Conservation (phyloP, 92 coral and sea anemone genomes). For the Umimayanthus chanpuru region DNA sequence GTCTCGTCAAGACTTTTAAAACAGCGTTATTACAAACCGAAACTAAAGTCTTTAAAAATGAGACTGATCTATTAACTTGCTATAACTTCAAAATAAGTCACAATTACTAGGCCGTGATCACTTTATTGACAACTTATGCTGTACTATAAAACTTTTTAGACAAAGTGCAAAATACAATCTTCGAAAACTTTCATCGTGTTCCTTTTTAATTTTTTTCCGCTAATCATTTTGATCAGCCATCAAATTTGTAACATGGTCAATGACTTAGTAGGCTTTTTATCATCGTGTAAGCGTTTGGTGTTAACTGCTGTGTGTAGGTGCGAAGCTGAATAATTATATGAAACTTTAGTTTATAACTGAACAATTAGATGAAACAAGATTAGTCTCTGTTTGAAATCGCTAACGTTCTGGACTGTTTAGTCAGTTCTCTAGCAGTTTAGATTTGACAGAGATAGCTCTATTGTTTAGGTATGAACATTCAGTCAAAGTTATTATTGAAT, state of each 20-base stretch:
- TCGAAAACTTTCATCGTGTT: neutral
- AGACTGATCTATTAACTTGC: too few species aligned
- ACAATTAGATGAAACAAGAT: neutral
- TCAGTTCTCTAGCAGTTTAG: slow-evolving; percentile 2
- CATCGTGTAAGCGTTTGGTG: too few species aligned
- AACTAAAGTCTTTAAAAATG: neutral
- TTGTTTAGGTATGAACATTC: neutral
- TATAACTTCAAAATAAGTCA: neutral
- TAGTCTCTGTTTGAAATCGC: neutral
- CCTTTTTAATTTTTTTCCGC: neutral
- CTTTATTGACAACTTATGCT: neutral
- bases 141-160: neutral
- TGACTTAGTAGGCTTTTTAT: too few species aligned
- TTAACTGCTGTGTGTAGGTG: neutral
- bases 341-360: neutral
- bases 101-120: neutral
- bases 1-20: neutral
- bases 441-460: neutral
- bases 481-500: neutral
- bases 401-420: neutral
- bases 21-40: neutral
- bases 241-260: neutral
- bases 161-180: neutral
- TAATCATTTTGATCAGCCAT: too few species aligned
- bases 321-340: neutral